Evolutionary conservation across 1,140 invertebrate species (phyloP), one percentile per base, ranked within the genome.

Genomic region (Cyclina sinensis): DNA sequence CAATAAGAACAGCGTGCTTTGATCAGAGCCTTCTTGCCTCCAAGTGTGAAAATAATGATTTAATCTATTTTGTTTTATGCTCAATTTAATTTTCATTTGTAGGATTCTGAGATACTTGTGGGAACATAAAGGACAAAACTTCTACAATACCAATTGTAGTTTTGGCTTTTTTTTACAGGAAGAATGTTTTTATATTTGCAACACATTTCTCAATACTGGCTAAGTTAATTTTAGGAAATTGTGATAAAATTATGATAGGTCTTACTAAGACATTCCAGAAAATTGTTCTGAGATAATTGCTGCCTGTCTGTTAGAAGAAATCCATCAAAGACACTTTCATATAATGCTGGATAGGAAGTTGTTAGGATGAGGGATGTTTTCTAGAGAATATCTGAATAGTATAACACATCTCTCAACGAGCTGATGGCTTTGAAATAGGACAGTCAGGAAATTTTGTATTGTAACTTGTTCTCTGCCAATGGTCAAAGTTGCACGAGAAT

Each of bases 21-120:
- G 14, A 74, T 43, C 39, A 43, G 21, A 48, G 70, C 16, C 70
- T 3, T 11, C 39, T 54, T 39, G 57, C 78, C 78, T 59, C 78
- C 78, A 80, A 80, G 78, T 80, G 78, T 59, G 78, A 43, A 43
- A 80, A 80, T 80, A 43, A 80, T 57, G 51, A 80, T 57, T 80
- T 80, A 57, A 80, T 80, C 78, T 62, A 80, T 80, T 80, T 80
- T 48, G 43, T 80, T 80, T 80, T 62, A 80, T 80, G 78, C 48
- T 62, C 78, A 57, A 80, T 80, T 80, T 80, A 80, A 80, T 80
- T 80, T 80, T 80, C 78, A 80, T 80, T 80, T 80, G 78, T 62
- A 59, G 27, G 57, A 80, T 57, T 57, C 35, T 5, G 30, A 80
- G 78, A 62, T 62, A 62, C 57, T 62, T 62, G 57, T 21, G 57